Conservation (phyloP, 2,888 invertebrate genomes). For the Leptinotarsa rubiginosa region DNA sequence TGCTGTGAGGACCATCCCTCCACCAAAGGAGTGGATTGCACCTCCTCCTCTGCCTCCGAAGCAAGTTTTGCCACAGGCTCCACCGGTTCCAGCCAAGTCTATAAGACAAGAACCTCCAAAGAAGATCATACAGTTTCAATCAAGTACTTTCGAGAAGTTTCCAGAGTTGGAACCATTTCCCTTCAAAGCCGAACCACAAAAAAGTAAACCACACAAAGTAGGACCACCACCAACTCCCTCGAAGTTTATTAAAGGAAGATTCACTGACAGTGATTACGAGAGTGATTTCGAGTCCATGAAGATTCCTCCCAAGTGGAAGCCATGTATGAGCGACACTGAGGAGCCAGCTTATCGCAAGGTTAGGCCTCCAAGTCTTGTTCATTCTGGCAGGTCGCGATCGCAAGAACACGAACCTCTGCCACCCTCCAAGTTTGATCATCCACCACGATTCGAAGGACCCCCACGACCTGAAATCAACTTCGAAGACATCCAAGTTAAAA, state of each 20-base stretch:
- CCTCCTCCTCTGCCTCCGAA: slow-evolving; percentile 66
- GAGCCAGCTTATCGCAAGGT: slow-evolving; percentile 72
- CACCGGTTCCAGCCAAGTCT: slow-evolving; percentile 63
- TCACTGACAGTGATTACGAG: slow-evolving; percentile 77
- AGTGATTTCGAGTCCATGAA: slow-evolving; percentile 71
- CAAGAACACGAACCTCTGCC: slow-evolving; percentile 70
- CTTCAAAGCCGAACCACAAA: slow-evolving; percentile 66
- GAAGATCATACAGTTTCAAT: slow-evolving; percentile 52
- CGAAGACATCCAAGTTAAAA: slow-evolving; percentile 59
- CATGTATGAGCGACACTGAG: slow-evolving; percentile 75
- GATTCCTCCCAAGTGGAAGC: slow-evolving; percentile 71
- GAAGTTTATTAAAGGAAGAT: slow-evolving; percentile 70
- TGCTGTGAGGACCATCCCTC: slow-evolving; percentile 70
- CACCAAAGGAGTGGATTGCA: slow-evolving; percentile 60
- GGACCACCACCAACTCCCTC: slow-evolving; percentile 72
- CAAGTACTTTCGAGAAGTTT: slow-evolving; percentile 64
- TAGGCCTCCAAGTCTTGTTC: slow-evolving; percentile 66
- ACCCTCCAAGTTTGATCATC: slow-evolving; percentile 70
- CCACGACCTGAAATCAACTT: slow-evolving; percentile 62
- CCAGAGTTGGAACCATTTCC: slow-evolving; percentile 69
- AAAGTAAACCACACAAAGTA: slow-evolving; percentile 60
- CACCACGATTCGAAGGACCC: slow-evolving; percentile 65
- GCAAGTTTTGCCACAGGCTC: slow-evolving; percentile 65
- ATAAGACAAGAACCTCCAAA: slow-evolving; percentile 56
- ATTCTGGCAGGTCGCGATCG: slow-evolving; percentile 69